Evolutionary conservation across 2,888 invertebrate genomes (phyloP).

Genomic region (Diarsia brunnea): DNA sequence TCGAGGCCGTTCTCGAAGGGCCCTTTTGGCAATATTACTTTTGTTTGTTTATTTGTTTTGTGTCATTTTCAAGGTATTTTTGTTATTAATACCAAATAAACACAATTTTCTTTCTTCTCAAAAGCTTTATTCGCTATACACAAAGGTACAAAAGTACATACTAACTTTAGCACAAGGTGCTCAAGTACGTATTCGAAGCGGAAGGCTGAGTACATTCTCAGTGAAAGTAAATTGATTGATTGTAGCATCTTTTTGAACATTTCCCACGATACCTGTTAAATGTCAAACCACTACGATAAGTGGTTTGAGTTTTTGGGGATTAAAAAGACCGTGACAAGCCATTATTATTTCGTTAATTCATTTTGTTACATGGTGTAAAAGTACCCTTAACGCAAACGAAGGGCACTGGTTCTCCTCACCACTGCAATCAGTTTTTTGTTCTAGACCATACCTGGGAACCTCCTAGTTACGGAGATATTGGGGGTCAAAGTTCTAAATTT

Average conservation of each 20-base stretch:
- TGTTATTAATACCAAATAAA: too few species aligned
- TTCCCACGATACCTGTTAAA: slow-evolving; percentile 52
- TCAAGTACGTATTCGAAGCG: slow-evolving; percentile 18
- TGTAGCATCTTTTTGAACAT: slow-evolving; percentile 38
- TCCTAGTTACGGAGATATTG: too few species aligned
- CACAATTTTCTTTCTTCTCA: too few species aligned
- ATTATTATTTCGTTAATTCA: background rate
- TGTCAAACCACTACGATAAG: slow-evolving; percentile 22
- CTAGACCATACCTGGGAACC: too few species aligned
- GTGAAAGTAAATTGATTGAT: slow-evolving; percentile 61
- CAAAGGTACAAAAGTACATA: slow-evolving; percentile 30
- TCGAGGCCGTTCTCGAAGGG: background rate
- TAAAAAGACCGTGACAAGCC: background rate
- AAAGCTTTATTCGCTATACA: background rate
- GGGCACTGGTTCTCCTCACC: too few species aligned
- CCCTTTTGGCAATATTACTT: too few species aligned
- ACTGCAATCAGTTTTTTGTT: too few species aligned
- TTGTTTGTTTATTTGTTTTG: too few species aligned
- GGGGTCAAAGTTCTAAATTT: too few species aligned
- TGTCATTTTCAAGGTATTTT: too few species aligned
- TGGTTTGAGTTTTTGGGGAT: background rate
- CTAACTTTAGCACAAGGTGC: slow-evolving; percentile 11
- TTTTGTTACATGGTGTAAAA: too few species aligned
- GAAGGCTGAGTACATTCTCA: slow-evolving; percentile 26
- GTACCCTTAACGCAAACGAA: too few species aligned